Evolutionary conservation across 1,140 invertebrate species (phyloP), one percentile per base, ranked within the genome.

Genomic region (Nylanderia fulva): DNA sequence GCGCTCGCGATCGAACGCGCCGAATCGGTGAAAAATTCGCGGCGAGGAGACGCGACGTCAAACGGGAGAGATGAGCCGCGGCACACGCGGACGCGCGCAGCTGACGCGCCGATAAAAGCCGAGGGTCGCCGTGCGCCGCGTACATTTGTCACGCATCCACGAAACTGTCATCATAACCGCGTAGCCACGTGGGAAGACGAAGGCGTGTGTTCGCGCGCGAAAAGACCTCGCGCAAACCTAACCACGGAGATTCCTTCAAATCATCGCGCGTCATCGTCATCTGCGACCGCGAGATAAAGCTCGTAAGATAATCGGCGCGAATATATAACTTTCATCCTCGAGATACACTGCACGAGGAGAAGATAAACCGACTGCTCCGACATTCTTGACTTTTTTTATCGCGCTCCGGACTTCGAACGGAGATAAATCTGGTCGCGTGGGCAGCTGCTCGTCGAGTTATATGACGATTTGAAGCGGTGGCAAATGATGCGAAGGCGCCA

Each of bases 81-180:
- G 71, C 86, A 69, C 86, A 69, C 83, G 90, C 88, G 90, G 85
- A 86, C 88, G 87, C 90, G 86, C 91, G 86, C 89, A 68, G 82
- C 83, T 63, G 48, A 64, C 82, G 15, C 4, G 84, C 90, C 90
- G 91, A 94, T 94, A 94, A 94, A 94, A 94, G 91, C 45, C 92
- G 87, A 85, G 91, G 90, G 88, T 87, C 88, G 68, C 86, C 86
- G 71, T 33, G 75, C 76, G 86, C 85, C 89, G 84, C 88, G 90
- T 92, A 88, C 93, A 94, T 92, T 94, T 88, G 91, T 92, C 92
- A 90, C 91, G 92, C 91, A 90, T 90, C 93, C 91, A 85, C 76
- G 85, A 86, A 72, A 83, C 87, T 52, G 90, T 91, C 93, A 33
- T 91, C 93, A n/a, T n/a, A 91, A 93, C 91, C 90, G 15, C n/a